Evolutionary conservation across 2,113 vertebrate species (phyloP), one percentile per base, ranked within the genome.

Genomic region (Hippocampus guttulatus): DNA sequence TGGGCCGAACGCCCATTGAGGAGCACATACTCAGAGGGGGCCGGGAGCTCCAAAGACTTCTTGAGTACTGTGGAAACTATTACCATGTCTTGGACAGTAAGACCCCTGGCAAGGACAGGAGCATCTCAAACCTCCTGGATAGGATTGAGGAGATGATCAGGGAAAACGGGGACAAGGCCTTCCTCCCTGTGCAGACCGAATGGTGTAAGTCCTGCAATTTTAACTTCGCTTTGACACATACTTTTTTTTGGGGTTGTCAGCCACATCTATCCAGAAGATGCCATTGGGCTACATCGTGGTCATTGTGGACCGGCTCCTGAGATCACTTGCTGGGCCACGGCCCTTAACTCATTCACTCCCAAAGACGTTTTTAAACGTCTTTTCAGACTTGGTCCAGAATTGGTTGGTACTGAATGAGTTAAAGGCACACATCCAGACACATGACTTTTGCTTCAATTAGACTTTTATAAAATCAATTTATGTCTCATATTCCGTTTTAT

Each of bases 61-160:
- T 93, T 14, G 89, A 89, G 58, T 90, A 83, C 84, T 92, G 92
- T 33, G 89, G 90, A 54, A 92, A 92, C 85, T 91, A 88, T 72
- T 92, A 93, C 81, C 92, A 93, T 27, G 91, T 92, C 47, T 73
- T 93, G 83, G 91, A 93, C 85, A 91, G 90, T 79, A 91, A 91
- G 76, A 88, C 68, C 1, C 88, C 88, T 0, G 88, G 83, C 30
- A 90, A 89, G 67, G 86, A 92, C 85, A 51, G 87, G 41, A 87
- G 89, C 16, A 85, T 93, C 67, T 88, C 89, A 0, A 88, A 86
- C 47, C 90, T 93, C 3, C 80, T 93, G 86, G 87, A 85, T 21
- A 91, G 88, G 84, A 91, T 93, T 5, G 92, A 93, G 74, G 92
- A 93, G 79, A 93, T 93, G 91, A 89, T 93, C 77, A 75, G 91